Percentiles rank a stretch among this genome's conserved stretches.
Evolutionary conservation across 1,140 invertebrate genomes (phyloP).

Genomic region (Neotoxoptera formosana): DNA sequence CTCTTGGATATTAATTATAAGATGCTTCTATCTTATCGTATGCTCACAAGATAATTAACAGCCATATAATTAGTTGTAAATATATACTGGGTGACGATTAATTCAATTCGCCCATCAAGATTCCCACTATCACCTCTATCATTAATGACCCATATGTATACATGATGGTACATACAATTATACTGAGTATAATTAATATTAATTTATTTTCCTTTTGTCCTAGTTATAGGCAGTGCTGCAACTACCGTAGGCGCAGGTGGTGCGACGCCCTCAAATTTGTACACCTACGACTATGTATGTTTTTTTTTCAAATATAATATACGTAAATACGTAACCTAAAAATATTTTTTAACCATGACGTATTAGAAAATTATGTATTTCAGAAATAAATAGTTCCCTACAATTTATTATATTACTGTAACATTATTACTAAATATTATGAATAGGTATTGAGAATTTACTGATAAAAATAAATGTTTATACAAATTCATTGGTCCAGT

Average conservation of each 20-base stretch:
- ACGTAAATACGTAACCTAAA: background rate
- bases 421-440: background rate
- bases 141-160: background rate
- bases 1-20: background rate
- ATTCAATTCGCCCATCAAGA: background rate
- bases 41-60: background rate
- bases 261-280: background rate
- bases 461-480: background rate
- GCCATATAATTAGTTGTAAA: background rate
- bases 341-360: background rate
- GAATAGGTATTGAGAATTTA: too few species aligned
- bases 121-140: slow-evolving; percentile 17
- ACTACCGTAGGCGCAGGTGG: background rate
- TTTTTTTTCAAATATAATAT: background rate
- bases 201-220: slow-evolving; percentile 12
- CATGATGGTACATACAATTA: background rate
- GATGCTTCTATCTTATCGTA: background rate
- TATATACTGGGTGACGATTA: background rate
- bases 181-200: background rate
- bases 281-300: background rate
- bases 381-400: background rate
- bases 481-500: background rate
- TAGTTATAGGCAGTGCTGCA: background rate
- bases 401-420: background rate
- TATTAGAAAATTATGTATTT: background rate